These are phyloP conservation scores for Tenthredo notha DNA, from an alignment of 2,888 invertebrate genomes.

Conservation along the genomic window DNA sequence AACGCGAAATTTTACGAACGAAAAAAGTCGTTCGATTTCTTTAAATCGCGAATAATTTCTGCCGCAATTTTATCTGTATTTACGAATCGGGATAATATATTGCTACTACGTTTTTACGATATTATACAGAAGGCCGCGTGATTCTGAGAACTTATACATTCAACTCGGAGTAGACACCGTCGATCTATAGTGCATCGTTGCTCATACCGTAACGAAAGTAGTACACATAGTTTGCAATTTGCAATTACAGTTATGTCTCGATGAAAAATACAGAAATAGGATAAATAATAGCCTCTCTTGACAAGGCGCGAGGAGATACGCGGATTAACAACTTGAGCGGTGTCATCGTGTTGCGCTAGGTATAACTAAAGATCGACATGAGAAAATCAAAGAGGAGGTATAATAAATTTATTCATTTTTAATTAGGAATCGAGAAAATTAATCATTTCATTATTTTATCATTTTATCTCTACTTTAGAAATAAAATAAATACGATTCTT, in stretches of 20 bases:
- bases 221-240: constrained; percentile 9
- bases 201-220: constrained; percentile 14
- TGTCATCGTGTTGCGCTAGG: background rate
- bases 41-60: background rate
- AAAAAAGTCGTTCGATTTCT: no score
- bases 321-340: background rate
- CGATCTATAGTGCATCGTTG: background rate
- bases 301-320: background rate
- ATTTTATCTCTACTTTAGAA: no score
- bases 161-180: background rate
- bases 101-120: background rate
- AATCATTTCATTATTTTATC: no score
- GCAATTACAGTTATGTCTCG: constrained; percentile 36
- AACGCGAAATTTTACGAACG: no score
- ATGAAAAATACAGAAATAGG: background rate
- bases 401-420: background rate
- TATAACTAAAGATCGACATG: background rate
- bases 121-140: background rate
- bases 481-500: background rate
- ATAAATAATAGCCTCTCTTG: background rate
- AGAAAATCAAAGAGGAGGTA: background rate
- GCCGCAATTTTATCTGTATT: background rate
- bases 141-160: background rate
- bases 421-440: background rate
- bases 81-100: background rate